A percentile compares a stretch with the other conserved stretches of the same genome.
These are phyloP conservation scores for Ophion ellenae DNA, from an alignment of 2,888 invertebrate species.

Conservation along the genomic window DNA sequence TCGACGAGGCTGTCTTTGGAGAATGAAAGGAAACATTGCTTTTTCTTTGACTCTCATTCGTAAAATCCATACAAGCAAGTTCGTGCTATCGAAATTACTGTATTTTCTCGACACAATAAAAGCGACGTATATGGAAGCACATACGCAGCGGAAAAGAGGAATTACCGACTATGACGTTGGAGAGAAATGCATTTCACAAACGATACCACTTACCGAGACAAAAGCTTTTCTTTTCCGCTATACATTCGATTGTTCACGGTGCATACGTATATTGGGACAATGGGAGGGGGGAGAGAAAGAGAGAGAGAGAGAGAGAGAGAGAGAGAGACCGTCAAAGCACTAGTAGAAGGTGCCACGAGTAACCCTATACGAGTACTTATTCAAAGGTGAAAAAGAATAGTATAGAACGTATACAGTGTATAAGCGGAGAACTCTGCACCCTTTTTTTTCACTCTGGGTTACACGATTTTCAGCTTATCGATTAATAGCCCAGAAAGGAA, in stretches of 20 bases:
- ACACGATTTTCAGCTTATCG: conserved; percentile 69
- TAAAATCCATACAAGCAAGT: conserved; percentile 23
- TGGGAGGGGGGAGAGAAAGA: neutral
- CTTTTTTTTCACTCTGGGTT: conserved; percentile 59
- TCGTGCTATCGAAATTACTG: conserved; percentile 9
- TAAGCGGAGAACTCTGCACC: conserved; percentile 50
- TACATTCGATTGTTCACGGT: conserved; percentile 50
- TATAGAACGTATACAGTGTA: conserved; percentile 4
- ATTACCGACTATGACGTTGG: conserved; percentile 17
- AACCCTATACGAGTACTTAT: conserved; percentile 49
- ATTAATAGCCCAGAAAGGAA: conserved; percentile 67
- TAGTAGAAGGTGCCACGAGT: conserved; percentile 21
- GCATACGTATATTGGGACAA: neutral
- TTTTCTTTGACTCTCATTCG: conserved; percentile 9
- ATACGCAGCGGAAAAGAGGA: conserved; percentile 12
- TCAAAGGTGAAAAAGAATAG: conserved; percentile 13
- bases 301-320: conserved; percentile 21
- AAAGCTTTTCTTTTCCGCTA: conserved; percentile 53
- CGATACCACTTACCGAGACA: conserved; percentile 60
- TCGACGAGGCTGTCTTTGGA: conserved; percentile 20
- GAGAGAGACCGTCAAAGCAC: conserved; percentile 38
- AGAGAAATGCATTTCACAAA: conserved; percentile 61
- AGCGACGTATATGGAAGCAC: neutral
- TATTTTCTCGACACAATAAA: conserved; percentile 34
- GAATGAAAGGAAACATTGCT: neutral